Evolutionary conservation across 2,113 vertebrate species (phyloP).

Genomic region (Amblyopsis rosae): DNA sequence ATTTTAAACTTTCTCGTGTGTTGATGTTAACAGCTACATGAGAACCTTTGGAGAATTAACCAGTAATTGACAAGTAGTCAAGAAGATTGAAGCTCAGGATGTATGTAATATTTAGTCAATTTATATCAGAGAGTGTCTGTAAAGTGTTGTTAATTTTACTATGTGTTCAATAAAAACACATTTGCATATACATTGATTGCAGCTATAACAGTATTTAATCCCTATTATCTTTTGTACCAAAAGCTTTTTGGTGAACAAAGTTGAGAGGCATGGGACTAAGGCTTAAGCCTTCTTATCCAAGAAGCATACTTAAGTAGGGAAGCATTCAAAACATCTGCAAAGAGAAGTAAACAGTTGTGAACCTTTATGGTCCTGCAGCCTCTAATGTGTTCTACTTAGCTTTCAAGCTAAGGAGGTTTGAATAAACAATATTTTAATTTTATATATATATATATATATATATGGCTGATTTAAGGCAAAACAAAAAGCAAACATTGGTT

Average conservation of each 20-base stretch:
- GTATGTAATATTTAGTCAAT: background rate
- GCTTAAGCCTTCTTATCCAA: slow-evolving; percentile 8
- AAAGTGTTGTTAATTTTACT: background rate
- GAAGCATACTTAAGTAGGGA: background rate
- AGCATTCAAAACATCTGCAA: slow-evolving; percentile 4
- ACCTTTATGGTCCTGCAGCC: background rate
- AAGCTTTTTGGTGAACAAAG: slow-evolving; percentile 7
- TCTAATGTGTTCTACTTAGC: background rate
- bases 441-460: background rate
- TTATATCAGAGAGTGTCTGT: background rate
- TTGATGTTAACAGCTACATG: slow-evolving; percentile 53
- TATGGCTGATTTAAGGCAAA: background rate
- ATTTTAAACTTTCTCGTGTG: slow-evolving; percentile 52
- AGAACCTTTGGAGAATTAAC: slow-evolving; percentile 22
- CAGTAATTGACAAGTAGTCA: slow-evolving; percentile 34
- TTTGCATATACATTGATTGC: background rate
- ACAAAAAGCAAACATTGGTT: background rate
- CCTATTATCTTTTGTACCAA: background rate
- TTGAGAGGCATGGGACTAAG: background rate
- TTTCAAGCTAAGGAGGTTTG: background rate
- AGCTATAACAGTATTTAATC: slow-evolving; percentile 1
- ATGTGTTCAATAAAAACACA: background rate
- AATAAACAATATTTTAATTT: background rate
- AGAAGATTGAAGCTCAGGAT: slow-evolving; percentile 20
- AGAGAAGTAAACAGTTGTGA: background rate